Percentiles rank a stretch among this genome's conserved stretches.
These are phyloP conservation scores for Spilarctia lutea DNA, from an alignment of 2,888 invertebrate species.

Conservation along the genomic window DNA sequence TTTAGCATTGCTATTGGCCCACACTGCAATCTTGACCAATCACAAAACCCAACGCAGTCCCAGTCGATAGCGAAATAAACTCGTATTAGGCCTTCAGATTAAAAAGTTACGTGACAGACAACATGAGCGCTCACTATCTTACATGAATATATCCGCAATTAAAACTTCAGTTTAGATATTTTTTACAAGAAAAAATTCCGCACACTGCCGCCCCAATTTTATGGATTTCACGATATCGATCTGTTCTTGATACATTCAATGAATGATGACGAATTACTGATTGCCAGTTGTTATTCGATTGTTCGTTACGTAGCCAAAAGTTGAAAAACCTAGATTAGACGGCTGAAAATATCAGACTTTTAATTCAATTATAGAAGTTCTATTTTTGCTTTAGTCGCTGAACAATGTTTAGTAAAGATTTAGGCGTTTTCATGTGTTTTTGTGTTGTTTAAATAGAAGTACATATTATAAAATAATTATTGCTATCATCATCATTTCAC, in stretches of 20 bases:
- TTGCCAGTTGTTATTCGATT: background rate
- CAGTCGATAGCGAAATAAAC: too few relatives aligned
- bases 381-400: background rate
- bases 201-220: conserved; percentile 36
- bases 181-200: conserved; percentile 40
- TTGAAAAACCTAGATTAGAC: background rate
- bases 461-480: too few relatives aligned
- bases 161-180: conserved; percentile 37
- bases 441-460: too few relatives aligned
- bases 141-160: conserved; percentile 43
- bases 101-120: conserved; percentile 5
- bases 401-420: background rate
- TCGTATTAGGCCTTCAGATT: background rate
- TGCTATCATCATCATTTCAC: too few relatives aligned
- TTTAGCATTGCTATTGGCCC: too few relatives aligned
- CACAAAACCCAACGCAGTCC: too few relatives aligned
- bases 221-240: conserved; percentile 42
- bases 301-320: background rate
- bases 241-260: conserved; percentile 30
- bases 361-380: background rate
- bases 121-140: conserved; percentile 1
- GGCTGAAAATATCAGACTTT: background rate
- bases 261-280: conserved; percentile 36
- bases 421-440: too few relatives aligned
- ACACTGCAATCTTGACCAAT: too few relatives aligned